These are phyloP conservation scores for Chaenocephalus aceratus DNA, from an alignment of 2,113 vertebrate genomes.

Conservation along the genomic window DNA sequence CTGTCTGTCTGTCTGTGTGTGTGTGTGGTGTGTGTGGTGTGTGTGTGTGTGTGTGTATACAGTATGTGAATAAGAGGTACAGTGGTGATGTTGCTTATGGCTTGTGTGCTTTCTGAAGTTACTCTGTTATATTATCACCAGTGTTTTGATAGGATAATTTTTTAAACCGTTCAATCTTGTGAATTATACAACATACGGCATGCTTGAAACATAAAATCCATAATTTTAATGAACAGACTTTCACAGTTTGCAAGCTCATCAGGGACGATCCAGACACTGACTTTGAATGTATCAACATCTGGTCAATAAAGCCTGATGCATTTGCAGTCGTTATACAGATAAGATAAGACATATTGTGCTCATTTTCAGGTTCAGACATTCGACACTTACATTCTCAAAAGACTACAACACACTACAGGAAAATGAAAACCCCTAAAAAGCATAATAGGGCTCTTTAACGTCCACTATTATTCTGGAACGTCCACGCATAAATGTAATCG, in stretches of 20 bases:
- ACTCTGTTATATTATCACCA: conserved; percentile 36
- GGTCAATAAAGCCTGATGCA: neutral
- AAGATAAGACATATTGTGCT: no score
- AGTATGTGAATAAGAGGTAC: no score
- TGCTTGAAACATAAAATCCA: neutral
- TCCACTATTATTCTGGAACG: no score
- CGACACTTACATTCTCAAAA: no score
- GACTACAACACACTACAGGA: no score
- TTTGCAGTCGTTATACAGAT: neutral
- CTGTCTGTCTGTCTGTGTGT: neutral
- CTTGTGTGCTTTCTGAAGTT: neutral
- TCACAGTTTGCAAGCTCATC: neutral
- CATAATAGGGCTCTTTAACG: no score
- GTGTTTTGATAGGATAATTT: conserved; percentile 12
- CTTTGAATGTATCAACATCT: neutral
- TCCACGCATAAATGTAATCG: no score
- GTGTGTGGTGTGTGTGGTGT: neutral
- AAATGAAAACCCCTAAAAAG: no score
- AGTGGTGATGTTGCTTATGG: neutral
- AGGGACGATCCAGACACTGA: no score
- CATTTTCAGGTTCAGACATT: no score
- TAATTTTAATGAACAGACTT: neutral
- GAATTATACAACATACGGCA: conserved; percentile 33
- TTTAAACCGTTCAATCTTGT: neutral
- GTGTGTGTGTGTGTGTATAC: neutral